A percentile compares a stretch with the other conserved stretches of the same genome.
Evolutionary conservation across 2,797 vertebrate genomes (phyloP).

Genomic region (Cyclopterus lumpus): DNA sequence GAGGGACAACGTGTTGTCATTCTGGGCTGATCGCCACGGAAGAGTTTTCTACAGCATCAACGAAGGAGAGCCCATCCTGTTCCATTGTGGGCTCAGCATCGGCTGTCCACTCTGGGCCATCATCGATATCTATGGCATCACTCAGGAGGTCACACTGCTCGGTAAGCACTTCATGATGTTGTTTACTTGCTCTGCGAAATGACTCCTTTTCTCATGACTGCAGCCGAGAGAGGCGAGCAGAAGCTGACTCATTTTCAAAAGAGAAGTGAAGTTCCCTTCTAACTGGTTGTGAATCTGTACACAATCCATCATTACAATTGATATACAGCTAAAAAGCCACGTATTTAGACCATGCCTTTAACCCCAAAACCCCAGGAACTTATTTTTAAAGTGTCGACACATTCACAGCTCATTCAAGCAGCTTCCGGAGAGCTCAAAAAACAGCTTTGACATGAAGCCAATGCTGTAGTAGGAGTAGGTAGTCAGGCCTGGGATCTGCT

Average conservation of each 20-base stretch:
- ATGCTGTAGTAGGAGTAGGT: constrained; percentile 22
- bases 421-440: constrained; percentile 56
- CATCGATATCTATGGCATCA: constrained; percentile 98
- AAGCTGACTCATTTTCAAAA: constrained; percentile 10
- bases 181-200: constrained; percentile 3
- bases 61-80: constrained; percentile 94
- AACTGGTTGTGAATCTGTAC: background rate
- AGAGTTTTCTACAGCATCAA: constrained; percentile 98
- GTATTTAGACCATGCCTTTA: constrained; percentile 33
- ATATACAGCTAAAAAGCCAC: background rate
- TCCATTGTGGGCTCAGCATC: constrained; percentile 97
- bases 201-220: constrained; percentile 6
- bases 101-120: constrained; percentile 97
- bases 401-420: constrained; percentile 63
- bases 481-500: constrained; percentile 26
- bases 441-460: constrained; percentile 46
- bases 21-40: constrained; percentile 97
- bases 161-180: constrained; percentile 82
- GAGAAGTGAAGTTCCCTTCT: constrained; percentile 29
- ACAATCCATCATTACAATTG: background rate
- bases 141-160: constrained; percentile 95
- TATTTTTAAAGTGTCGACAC: constrained; percentile 66
- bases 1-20: constrained; percentile 94
- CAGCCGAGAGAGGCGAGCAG: background rate
- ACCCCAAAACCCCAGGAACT: constrained; percentile 37